Conservation (phyloP, 1,140 invertebrate genomes). For the Nephila pilipes region DNA sequence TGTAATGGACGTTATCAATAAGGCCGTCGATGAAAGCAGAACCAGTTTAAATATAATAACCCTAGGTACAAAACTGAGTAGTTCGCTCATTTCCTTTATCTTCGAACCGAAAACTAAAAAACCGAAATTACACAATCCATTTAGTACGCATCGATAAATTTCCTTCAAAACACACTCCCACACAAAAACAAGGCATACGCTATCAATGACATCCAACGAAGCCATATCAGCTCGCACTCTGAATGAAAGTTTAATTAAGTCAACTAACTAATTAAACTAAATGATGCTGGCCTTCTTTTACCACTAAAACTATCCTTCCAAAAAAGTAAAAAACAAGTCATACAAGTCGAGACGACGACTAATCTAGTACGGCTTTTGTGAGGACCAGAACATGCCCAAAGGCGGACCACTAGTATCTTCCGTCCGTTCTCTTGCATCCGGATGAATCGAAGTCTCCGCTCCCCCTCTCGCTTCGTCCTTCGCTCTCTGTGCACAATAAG, state of each 20-base stretch:
- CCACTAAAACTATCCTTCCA: not conserved
- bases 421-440: slow-evolving; percentile 59
- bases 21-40: no score
- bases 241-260: slow-evolving; percentile 57
- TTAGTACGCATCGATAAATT: not conserved
- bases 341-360: not conserved
- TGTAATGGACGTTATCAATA: no score
- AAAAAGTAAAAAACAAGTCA: not conserved
- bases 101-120: not conserved
- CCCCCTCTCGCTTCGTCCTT: not conserved
- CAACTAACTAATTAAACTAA: slow-evolving; percentile 63
- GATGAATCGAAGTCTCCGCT: slow-evolving; percentile 37
- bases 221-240: slow-evolving; percentile 5
- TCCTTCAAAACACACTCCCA: not conserved
- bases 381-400: slow-evolving; percentile 44
- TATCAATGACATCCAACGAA: slow-evolving; percentile 22
- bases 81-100: not conserved
- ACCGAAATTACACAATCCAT: not conserved
- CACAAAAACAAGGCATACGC: not conserved
- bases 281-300: not conserved
- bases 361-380: slow-evolving; percentile 39
- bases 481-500: slow-evolving; percentile 65
- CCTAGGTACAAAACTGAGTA: no score
- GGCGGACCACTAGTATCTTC: slow-evolving; percentile 56
- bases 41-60: no score